Evolutionary conservation across 2,113 vertebrate species (phyloP).

Genomic region (Pseudopipra pipra): DNA sequence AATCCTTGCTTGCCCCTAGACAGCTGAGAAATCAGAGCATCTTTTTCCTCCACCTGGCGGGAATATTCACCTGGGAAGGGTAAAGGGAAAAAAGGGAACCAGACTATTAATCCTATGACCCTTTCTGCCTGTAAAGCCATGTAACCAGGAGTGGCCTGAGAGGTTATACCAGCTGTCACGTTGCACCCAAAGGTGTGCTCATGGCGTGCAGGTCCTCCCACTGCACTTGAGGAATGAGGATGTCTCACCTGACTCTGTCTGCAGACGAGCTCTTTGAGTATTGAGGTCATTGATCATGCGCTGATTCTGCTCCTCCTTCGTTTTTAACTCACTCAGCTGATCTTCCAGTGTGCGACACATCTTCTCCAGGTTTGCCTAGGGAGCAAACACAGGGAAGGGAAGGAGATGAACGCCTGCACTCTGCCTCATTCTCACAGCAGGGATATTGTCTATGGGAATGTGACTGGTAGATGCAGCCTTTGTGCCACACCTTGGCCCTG

Average conservation of each 20-base stretch:
- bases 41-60: background rate
- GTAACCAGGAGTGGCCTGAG: background rate
- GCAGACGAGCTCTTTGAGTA: slow-evolving; percentile 80
- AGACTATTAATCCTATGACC: too few species aligned
- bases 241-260: slow-evolving; percentile 79
- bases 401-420: background rate
- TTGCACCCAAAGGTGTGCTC: background rate
- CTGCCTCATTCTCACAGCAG: background rate
- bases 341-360: slow-evolving; percentile 87
- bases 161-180: background rate
- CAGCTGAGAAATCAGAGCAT: background rate
- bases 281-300: slow-evolving; percentile 81
- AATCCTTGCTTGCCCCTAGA: background rate
- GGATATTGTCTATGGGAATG: background rate
- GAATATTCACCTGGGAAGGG: background rate
- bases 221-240: background rate
- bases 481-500: background rate
- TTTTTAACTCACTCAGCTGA: slow-evolving; percentile 85
- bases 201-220: background rate
- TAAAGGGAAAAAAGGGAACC: background rate
- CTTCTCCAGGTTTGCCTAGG: slow-evolving; percentile 87
- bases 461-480: background rate
- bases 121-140: background rate
- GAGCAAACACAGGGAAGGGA: background rate
- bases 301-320: slow-evolving; percentile 85